A percentile compares a stretch with the other conserved stretches of the same genome.
phyloP scores from a whole-genome alignment of 2,888 invertebrate species.

The Cheiracanthium punctorium region DNA sequence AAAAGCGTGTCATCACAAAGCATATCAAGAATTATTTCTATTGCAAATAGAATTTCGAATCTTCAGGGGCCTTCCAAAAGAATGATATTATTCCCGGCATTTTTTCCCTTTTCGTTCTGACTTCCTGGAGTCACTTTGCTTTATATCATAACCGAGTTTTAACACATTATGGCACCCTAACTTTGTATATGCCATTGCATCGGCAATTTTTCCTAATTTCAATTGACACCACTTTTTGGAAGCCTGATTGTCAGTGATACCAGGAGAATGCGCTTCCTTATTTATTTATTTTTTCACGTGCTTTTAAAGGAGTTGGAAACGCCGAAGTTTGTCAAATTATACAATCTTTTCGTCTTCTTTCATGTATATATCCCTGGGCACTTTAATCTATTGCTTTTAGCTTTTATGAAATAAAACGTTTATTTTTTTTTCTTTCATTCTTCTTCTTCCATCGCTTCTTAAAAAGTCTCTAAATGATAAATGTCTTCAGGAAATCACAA shows the following conservation, averaged over 20 bases:
- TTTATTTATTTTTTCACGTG: no score
- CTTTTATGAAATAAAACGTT: slow-evolving; percentile 14
- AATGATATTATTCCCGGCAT: slow-evolving; percentile 26
- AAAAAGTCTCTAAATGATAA: slow-evolving; percentile 9
- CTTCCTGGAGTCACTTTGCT: slow-evolving; percentile 9
- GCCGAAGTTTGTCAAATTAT: not conserved
- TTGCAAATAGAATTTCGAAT: slow-evolving; percentile 1
- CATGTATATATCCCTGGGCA: not conserved
- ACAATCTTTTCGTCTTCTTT: not conserved
- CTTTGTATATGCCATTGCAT: slow-evolving; percentile 14
- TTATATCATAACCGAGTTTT: slow-evolving; percentile 29
- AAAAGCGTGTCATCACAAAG: not conserved
- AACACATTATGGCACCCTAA: slow-evolving; percentile 52
- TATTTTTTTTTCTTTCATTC: not conserved
- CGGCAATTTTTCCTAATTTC: slow-evolving; percentile 50
- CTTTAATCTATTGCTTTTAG: slow-evolving; percentile 13
- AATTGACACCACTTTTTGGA: slow-evolving; percentile 17
- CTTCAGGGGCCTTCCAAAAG: not conserved
- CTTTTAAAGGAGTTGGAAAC: not conserved
- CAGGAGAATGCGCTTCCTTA: not conserved
- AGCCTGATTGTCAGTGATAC: not conserved
- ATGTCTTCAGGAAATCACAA: not conserved
- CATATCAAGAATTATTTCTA: slow-evolving; percentile 3
- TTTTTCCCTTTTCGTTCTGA: no score
- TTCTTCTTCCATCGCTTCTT: not conserved